These are phyloP conservation scores for Sylvietta virens DNA, from an alignment of 2,113 vertebrate genomes.

Conservation along the genomic window DNA sequence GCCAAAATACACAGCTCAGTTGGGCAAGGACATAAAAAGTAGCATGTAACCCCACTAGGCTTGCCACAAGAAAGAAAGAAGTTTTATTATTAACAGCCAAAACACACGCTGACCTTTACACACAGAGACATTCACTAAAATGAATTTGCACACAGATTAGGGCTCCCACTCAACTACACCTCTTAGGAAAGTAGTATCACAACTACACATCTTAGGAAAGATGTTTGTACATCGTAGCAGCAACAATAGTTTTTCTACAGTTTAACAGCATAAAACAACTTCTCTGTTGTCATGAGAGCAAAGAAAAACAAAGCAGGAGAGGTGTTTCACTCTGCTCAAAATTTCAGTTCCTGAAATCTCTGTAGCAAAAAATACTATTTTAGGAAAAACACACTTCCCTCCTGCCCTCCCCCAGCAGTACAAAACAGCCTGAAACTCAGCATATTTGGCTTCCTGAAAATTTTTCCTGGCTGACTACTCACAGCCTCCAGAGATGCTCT, in stretches of 20 bases:
- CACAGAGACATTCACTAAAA: neutral
- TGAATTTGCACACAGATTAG: neutral
- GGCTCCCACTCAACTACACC: neutral
- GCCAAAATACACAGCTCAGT: neutral
- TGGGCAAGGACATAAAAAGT: neutral
- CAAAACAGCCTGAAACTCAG: neutral
- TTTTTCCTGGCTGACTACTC: neutral
- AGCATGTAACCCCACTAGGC: neutral
- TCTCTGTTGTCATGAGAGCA: neutral
- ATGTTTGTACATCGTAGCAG: neutral
- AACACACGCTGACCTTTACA: neutral
- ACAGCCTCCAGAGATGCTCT: neutral
- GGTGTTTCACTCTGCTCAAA: neutral
- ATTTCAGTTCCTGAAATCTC: neutral
- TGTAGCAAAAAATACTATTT: neutral
- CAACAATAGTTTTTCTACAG: neutral
- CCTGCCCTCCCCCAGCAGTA: neutral
- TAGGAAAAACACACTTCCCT: neutral
- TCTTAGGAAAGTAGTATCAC: neutral
- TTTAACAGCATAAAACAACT: neutral
- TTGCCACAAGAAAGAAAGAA: neutral
- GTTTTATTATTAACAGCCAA: neutral
- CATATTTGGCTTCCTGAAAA: neutral
- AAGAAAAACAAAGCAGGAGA: neutral
- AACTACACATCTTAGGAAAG: neutral